Conservation (phyloP, 2,113 vertebrate species). For the Cheilinus undulatus region DNA sequence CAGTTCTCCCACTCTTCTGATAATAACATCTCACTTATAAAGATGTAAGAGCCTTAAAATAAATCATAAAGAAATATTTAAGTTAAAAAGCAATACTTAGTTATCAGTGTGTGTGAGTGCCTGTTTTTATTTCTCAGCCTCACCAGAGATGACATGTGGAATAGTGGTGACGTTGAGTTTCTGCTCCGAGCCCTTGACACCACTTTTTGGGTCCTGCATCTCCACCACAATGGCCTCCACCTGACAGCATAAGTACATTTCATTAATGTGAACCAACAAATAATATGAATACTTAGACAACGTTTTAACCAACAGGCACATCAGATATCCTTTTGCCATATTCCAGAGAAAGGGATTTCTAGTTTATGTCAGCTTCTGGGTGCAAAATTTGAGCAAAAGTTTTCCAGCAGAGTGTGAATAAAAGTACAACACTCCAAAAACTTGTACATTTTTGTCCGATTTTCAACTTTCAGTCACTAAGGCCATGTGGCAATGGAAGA, state of each 20-base stretch:
- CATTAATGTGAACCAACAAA: neutral
- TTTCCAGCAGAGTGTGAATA: no score
- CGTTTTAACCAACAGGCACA: neutral
- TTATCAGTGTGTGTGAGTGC: neutral
- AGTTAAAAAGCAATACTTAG: no score
- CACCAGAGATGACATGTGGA: slow-evolving; percentile 91
- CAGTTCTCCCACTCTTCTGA: no score
- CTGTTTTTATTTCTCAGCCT: slow-evolving; percentile 37
- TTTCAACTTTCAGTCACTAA: no score
- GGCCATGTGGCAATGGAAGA: no score
- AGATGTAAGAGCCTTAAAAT: no score
- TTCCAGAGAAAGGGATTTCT: neutral
- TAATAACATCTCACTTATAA: no score
- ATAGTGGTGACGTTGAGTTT: slow-evolving; percentile 86
- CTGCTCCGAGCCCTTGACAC: slow-evolving; percentile 88
- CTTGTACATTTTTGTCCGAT: no score
- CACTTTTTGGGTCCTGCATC: slow-evolving; percentile 90
- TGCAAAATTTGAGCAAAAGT: neutral
- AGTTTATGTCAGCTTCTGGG: neutral
- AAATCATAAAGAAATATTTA: no score
- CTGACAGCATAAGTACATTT: slow-evolving; percentile 79
- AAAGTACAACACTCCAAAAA: no score
- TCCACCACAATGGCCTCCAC: slow-evolving; percentile 89
- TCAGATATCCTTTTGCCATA: neutral
- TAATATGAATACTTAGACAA: neutral